Percentiles rank a stretch among this genome's conserved stretches.
These are phyloP conservation scores for Megaceryle torquata DNA, from an alignment of 2,113 vertebrate genomes.

Conservation along the genomic window DNA sequence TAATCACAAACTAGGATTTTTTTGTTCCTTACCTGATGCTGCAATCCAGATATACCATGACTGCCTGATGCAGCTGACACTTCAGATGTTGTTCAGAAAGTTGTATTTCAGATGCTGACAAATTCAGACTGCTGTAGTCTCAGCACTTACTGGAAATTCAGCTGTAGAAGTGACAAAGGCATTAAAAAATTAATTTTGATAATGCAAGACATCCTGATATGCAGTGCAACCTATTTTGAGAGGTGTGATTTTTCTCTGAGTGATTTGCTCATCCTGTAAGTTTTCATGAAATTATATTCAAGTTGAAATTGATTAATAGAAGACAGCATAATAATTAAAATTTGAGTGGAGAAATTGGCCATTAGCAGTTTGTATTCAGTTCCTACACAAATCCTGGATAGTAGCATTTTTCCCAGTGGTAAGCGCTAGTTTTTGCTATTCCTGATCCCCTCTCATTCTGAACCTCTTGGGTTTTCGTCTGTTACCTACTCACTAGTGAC, in stretches of 20 bases:
- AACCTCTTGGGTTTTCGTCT: not conserved
- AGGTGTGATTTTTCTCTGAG: not conserved
- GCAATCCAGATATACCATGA: not conserved
- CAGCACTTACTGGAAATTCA: not conserved
- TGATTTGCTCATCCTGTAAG: not conserved
- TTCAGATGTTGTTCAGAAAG: not conserved
- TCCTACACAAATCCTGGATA: not conserved
- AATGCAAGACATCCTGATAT: not conserved
- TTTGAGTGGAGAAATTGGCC: not conserved
- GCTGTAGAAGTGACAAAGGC: not conserved
- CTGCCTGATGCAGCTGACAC: not conserved
- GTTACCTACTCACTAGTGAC: not conserved
- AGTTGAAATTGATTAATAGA: not conserved
- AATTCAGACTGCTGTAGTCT: not conserved
- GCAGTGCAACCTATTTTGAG: not conserved
- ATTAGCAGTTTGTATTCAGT: not conserved
- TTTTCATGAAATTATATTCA: not conserved
- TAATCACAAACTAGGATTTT: conserved; percentile 8
- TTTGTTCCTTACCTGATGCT: conserved; percentile 2
- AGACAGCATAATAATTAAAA: not conserved
- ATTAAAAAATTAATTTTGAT: not conserved
- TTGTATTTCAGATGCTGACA: not conserved
- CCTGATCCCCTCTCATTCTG: not conserved
- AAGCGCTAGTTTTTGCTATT: rapidly evolving
- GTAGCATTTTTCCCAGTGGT: not conserved